Evolutionary conservation across 2,888 invertebrate genomes (phyloP).

Genomic region (Drosophila nigricruria): DNA sequence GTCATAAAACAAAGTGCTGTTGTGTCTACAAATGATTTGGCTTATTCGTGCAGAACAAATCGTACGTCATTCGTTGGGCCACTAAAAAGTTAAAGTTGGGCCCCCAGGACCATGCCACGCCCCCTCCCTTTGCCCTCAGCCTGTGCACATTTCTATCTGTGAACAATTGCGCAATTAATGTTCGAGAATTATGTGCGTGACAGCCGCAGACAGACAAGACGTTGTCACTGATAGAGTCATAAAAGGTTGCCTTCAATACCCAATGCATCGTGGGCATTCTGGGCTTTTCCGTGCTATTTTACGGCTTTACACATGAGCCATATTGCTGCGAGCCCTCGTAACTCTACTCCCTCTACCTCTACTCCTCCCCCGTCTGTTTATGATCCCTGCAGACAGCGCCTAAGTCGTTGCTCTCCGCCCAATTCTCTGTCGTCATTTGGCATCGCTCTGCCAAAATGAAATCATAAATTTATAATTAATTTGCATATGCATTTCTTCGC

Average conservation of each 20-base stretch:
- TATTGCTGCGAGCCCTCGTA: conserved; percentile 18
- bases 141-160: conserved; percentile 24
- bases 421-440: conserved; percentile 20
- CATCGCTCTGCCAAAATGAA: conserved; percentile 59
- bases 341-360: background rate
- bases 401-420: conserved; percentile 25
- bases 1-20: conserved; percentile 77
- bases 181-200: conserved; percentile 74
- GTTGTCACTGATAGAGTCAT: conserved; percentile 70
- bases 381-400: conserved; percentile 61
- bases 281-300: conserved; percentile 61
- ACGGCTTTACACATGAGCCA: conserved; percentile 75
- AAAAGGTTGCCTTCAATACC: conserved; percentile 68
- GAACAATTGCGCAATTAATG: conserved; percentile 79
- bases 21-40: conserved; percentile 77
- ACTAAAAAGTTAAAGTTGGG: conserved; percentile 71
- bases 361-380: conserved; percentile 44
- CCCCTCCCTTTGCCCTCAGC: background rate
- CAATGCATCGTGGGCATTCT: conserved; percentile 50
- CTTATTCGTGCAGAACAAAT: conserved; percentile 81
- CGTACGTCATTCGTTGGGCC: conserved; percentile 77
- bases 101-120: background rate
- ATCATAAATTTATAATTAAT: conserved; percentile 81
- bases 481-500: conserved; percentile 57
- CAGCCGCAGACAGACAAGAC: conserved; percentile 59